Evolutionary conservation across 92 coral and sea anemone genomes (phyloP), one percentile per base, ranked within the genome.

Genomic region (Paragorgia papillata): DNA sequence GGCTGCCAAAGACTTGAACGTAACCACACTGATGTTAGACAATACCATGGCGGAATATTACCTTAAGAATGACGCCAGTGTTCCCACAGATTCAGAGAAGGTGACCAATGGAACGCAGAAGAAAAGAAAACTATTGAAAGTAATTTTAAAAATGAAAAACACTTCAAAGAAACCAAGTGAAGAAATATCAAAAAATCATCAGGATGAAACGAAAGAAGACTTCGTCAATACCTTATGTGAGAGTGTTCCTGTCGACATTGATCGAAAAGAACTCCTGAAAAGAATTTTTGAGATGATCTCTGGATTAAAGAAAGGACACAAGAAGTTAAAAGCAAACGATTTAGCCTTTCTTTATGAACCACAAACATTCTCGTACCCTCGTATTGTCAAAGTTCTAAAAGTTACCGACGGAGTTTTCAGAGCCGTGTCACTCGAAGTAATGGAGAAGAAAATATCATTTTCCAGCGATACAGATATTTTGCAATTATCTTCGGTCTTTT

Each of bases 121-220:
- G 18, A 18, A 1, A 39, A 3, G 44, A 66, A 18, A 19, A 0
- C 73, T 56, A 19, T 43, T 66, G n/a, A 66, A 66, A 66, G 18
- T 39, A 56, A 24, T 66, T 7, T 27, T 66, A 8, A 66, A 43
- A 39, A 40, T 41, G 48, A 66, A 26, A 39, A 15, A 66, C 44
- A 9, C 12, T 63, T 29, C 56, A 0, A 56, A 7, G 17, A 26
- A 39, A 19, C 0, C n/a, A 14, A 1, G 13, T 4, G 15, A 22
- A 32, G 25, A 17, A 31, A 15, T 3, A 31, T 1, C 46, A n/a
- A 33, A 33, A 10, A 43, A 41, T 17, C 40, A 1, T 7, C 14
- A 63, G 0, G 25, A 7, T 7, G 19, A 15, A 1, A 25, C 56
- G 2, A 28, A 39, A 46, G n/a, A 7, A 7, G n/a, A 15, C 53